Evolutionary conservation across 2,113 vertebrate species (phyloP), one percentile per base, ranked within the genome.

Genomic region (Xyliphius kryptos): DNA sequence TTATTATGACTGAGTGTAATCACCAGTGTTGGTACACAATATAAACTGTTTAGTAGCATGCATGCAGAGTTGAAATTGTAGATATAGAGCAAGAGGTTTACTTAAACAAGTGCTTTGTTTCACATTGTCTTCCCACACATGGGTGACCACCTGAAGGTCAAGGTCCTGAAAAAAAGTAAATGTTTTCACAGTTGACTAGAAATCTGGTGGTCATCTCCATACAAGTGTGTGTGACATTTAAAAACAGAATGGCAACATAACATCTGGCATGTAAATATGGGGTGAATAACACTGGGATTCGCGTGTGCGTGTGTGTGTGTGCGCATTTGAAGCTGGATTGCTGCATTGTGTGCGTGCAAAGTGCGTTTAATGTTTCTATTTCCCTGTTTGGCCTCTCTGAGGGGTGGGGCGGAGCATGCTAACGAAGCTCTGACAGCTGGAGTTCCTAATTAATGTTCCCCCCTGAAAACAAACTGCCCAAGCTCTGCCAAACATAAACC

Each of bases 381-480:
- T 82, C 81, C 84, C 78, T 77, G 54, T 79, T 74, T 72, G 46
- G 66, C 77, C 44, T 56, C 57, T 65, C 53, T 47, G 37, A 56
- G 32, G 68, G 69, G 78, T 81, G 83, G 78, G 82, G 82, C 77
- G 82, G 85, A 82, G 83, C 75, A 56, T 69, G 63, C 82, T 87
- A 88, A 88, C 83, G 82, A 88, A 88, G 76, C 82, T 79, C 79
- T 80, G 83, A 87, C 83, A 85, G 84, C 86, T 88, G 85, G 85
- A 88, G 83, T 83, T 83, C 82, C 86, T 90, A 90, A 89, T 90
- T 90, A 89, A 88, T 81, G 77, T 83, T 88, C 87, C 82, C 84
- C 54, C 71, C 77, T 82, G 85, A 85, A 89, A 88, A 75, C 66
- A 69, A 67, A 68, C 66, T 63, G 61, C 52, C 57, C 49, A 16